A percentile compares a stretch with the other conserved stretches of the same genome.
Conservation (phyloP, 2,888 invertebrate genomes). For the Trichogramma dendrolimi region DNA sequence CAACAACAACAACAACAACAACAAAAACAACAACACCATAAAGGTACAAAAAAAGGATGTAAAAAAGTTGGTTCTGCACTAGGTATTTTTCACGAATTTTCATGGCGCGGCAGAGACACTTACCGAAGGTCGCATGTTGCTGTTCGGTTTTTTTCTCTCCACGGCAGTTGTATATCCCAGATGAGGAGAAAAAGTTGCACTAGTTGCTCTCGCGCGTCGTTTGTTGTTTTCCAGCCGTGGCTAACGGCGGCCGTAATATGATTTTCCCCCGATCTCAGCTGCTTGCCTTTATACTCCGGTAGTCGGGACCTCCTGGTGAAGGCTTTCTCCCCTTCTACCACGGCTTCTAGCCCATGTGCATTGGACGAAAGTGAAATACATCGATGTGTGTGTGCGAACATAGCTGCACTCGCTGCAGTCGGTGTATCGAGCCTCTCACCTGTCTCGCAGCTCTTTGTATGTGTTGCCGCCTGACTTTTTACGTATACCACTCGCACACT, state of each 20-base stretch:
- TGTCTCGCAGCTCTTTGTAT: background rate
- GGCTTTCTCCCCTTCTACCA: slow-evolving; percentile 45
- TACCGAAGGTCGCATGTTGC: slow-evolving; percentile 48
- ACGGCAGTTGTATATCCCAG: slow-evolving; percentile 8
- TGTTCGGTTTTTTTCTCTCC: slow-evolving; percentile 22
- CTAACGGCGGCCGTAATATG: slow-evolving; percentile 8
- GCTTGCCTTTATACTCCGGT: slow-evolving; percentile 46
- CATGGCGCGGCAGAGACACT: slow-evolving; percentile 29
- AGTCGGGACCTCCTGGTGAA: slow-evolving; percentile 30
- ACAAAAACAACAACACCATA: no score
- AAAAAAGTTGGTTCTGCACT: no score
- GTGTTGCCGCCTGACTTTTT: background rate
- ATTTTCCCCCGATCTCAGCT: slow-evolving; percentile 46
- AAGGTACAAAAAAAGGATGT: no score
- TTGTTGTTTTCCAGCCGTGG: slow-evolving; percentile 29
- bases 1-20: no score
- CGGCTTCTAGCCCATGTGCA: slow-evolving; percentile 32
- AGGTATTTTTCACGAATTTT: no score
- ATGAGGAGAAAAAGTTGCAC: background rate
- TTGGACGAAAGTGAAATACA: slow-evolving; percentile 49
- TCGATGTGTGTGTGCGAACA: slow-evolving; percentile 24
- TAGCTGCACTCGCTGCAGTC: no score
- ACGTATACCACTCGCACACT: background rate
- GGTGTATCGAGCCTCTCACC: slow-evolving; percentile 13
- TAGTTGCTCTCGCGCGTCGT: slow-evolving; percentile 34